phyloP scores from a whole-genome alignment of 2,113 vertebrate species.

The Drymodes brunneopygia region DNA sequence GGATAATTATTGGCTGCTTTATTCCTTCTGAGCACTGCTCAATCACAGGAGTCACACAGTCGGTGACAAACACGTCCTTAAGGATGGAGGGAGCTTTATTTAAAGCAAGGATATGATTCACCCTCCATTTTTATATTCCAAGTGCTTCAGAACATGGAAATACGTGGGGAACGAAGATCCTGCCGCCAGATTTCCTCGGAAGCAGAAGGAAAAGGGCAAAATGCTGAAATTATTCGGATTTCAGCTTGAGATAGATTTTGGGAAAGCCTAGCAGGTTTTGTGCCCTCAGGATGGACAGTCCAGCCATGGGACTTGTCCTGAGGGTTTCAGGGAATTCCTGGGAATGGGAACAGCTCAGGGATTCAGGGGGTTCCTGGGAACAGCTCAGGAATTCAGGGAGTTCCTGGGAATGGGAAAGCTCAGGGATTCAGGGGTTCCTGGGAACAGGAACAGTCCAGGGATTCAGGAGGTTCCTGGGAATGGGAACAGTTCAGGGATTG shows the following conservation, averaged over 20 bases:
- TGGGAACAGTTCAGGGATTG: neutral
- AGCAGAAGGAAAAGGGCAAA: neutral
- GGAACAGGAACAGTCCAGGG: neutral
- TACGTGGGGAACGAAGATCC: neutral
- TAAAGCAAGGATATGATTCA: slow-evolving; percentile 48
- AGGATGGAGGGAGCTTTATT: slow-evolving; percentile 27
- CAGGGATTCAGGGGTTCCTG: neutral
- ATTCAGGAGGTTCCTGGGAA: neutral
- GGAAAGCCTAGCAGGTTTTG: neutral
- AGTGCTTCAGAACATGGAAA: neutral
- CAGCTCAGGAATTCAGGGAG: neutral
- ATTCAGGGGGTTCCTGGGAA: neutral
- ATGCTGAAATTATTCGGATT: neutral
- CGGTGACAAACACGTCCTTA: neutral
- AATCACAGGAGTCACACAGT: neutral
- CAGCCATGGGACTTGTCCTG: neutral
- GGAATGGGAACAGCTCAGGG: neutral
- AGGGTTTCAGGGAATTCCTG: neutral
- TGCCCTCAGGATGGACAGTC: neutral
- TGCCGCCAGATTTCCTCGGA: neutral
- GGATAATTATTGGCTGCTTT: slow-evolving; percentile 30
- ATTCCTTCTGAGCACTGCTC: neutral
- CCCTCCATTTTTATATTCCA: neutral
- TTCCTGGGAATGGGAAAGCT: neutral
- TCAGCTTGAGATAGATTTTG: neutral